Evolutionary conservation across 2,113 vertebrate genomes (phyloP), one percentile per base, ranked within the genome.

Genomic region (Craseonycteris thonglongyai): DNA sequence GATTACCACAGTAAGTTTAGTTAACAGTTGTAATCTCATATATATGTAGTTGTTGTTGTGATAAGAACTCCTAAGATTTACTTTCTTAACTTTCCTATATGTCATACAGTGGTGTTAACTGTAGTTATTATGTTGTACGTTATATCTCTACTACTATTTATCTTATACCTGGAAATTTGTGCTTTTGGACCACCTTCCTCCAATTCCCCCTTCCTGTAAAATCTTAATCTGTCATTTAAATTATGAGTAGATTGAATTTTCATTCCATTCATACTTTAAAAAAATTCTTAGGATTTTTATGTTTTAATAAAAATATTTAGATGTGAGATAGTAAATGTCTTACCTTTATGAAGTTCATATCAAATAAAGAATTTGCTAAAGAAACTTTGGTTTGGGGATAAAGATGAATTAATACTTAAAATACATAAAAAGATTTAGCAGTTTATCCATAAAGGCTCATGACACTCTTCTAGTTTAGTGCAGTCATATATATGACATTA

Each of bases 191-290:
- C 61, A 86, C n/a, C 61, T 78, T 78, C 14, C 45, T 92, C 63
- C 61, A 78, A 13, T 86, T 68, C 24, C 71, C 14, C 40, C 28
- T 40, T 18, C 22, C 2, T 74, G 15, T 65, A 92, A 61, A 81
- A 81, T 91, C 33, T 90, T 92, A 76, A 80, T 84, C 28, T 87
- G 11, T 92, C 24, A 35, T 40, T 84, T 95, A 84, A 80, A 58
- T 91, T 86, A n/a, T n/a, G n/a, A n/a, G n/a, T n/a, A 83, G 56
- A 84, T 90, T 65, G 63, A 42, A 49, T 88, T 82, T 94, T 91
- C 72, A 92, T 75, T 49, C 35, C 22, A 40, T 24, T 86, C 42
- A 49, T 82, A 65, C 16, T 15, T 86, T 92, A 92, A 68, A 28
- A 38, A 89, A 89, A 69, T 80, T 11, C 10, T 84, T 88, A 58